Evolutionary conservation across 2,888 invertebrate species (phyloP), one percentile per base, ranked within the genome.

Genomic region (Doris montereyensis): DNA sequence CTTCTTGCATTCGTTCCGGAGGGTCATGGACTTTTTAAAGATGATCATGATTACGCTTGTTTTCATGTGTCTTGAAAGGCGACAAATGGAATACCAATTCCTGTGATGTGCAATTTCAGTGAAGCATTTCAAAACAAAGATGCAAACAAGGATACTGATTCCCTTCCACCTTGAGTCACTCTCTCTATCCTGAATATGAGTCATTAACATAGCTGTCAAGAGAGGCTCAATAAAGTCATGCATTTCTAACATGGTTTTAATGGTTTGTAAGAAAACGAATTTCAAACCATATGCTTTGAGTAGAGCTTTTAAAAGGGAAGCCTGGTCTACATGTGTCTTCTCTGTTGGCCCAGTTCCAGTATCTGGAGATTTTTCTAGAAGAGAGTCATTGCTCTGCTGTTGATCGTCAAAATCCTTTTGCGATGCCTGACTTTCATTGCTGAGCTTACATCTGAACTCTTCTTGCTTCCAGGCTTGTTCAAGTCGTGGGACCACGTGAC

Each of bases 1-100:
- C 78, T 87, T 88, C n/a, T 86, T 84, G 24, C 88, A 86, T 13
- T 87, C 86, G 78, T 86, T 88, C 72, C 86, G 88, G 84, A 91
- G 86, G 24, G 87, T 86, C 77, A 91, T 80, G 0, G 90, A 89
- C 90, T 77, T 77, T 5, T 34, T 77, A 60, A 35, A 77, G 5
- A 77, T 35, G 52, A 35, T 35, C 1, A 71, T 2, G n/a, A 30
- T 58, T 21, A 77, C 13, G 5, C 32, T 10, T 2, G 34, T 30
- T 4, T n/a, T 58, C 24, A 71, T 21, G 17, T 60, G 77, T 1
- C 34, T 21, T n/a, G 30, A 5, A n/a, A 77, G 2, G 21, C 71
- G 5, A 17, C 30, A 24, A 21, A 10, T 24, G 8, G 35, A 52
- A 17, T 13, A 17, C 28, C 58, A 32, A 32, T 57, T 21, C 0